Evolutionary conservation across 2,888 invertebrate genomes (phyloP), one percentile per base, ranked within the genome.

Genomic region (Pocota personata): DNA sequence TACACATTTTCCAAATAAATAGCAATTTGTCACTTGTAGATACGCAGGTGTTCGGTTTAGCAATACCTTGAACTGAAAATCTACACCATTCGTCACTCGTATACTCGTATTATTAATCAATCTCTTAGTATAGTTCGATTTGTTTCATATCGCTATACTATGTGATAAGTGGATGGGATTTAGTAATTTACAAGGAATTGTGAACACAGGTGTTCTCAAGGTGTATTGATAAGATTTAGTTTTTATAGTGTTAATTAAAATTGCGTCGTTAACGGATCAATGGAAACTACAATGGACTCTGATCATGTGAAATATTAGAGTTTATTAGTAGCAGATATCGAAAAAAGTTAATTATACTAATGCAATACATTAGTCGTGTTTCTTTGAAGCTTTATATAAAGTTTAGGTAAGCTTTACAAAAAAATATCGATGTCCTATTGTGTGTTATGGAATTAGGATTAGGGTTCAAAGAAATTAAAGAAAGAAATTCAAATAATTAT

Each of bases 21-120:
- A 19, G 6, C 10, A 57, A 58, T 60, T 60, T 14, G 72, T 60
- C 72, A 60, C 48, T 27, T 7, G 19, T 12, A 21, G 21, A 46
- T 6, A 5, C 16, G 32, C 73, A 73, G 73, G 73, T 73, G 73
- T 50, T 62, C n/a, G 4, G 35, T 37, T 60, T 72, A 14, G 14
- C 40, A 55, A 69, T 35, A 1, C 10, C 6, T 50, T 69, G 12
- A 5, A 30, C 16, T 72, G 8, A 27, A 3, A 55, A n/a, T n/a
- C 19, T 27, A n/a, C 19, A 52, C 2, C 24, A 37, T 27, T 16
- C 5, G 10, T 24, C 8, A 14, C 24, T n/a, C n/a, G 19, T n/a
- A 40, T 32, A 8, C 1, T n/a, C n/a, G 27, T 16, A 1, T 43
- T 69, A 43, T 55, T 30, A 58, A 32, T 62, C 43, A 27, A 46